These are phyloP conservation scores for Antheraea assamensis DNA, from an alignment of 2,888 invertebrate genomes.

Conservation along the genomic window DNA sequence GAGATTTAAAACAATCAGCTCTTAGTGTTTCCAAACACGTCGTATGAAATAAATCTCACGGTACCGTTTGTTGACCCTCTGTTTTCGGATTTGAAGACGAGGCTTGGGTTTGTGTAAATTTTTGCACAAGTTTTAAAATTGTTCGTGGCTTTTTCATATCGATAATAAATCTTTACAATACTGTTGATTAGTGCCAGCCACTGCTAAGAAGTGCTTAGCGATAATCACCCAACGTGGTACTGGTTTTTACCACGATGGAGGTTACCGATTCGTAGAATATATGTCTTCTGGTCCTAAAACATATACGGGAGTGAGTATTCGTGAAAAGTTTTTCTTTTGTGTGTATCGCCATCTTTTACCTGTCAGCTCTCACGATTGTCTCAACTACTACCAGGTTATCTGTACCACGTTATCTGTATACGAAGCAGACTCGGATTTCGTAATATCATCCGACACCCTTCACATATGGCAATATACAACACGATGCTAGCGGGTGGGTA, in stretches of 20 bases:
- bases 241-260: too few relatives aligned
- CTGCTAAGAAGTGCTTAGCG: too few relatives aligned
- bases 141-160: not conserved
- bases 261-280: too few relatives aligned
- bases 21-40: not conserved
- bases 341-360: not conserved
- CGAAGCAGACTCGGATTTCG: not conserved
- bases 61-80: slow-evolving; percentile 2
- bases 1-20: not conserved
- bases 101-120: not conserved
- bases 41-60: not conserved
- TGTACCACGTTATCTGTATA: too few relatives aligned
- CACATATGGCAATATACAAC: too few relatives aligned
- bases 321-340: not conserved
- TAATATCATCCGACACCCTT: not conserved
- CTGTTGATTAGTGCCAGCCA: too few relatives aligned
- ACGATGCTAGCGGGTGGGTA: too few relatives aligned
- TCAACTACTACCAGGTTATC: not conserved
- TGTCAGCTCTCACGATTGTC: not conserved
- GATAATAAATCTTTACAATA: not conserved
- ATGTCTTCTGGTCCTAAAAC: not conserved
- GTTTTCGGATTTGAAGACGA: not conserved
- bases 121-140: not conserved
- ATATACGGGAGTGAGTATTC: not conserved
- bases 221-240: too few relatives aligned